Evolutionary conservation across 1,140 invertebrate genomes (phyloP).

Genomic region (Lucilia sericata): DNA sequence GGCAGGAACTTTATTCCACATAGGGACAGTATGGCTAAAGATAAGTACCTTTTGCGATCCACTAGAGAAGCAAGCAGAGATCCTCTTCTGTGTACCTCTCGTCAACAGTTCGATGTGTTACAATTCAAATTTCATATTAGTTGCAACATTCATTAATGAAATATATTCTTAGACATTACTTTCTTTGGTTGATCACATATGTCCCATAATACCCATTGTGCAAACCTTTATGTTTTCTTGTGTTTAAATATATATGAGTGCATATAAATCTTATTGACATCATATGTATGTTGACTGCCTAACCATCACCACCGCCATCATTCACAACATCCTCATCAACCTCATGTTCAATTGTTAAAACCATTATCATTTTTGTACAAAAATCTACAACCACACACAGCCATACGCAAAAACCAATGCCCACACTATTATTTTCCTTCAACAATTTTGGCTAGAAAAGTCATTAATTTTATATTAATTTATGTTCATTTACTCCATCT

Average conservation of each 20-base stretch:
- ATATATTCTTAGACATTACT: no score
- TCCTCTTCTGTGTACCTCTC: no score
- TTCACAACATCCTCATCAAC: background rate
- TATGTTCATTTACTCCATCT: background rate
- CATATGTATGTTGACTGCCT: slow-evolving; percentile 27
- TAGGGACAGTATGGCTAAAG: no score
- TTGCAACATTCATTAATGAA: no score
- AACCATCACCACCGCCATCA: background rate
- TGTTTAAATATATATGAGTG: background rate
- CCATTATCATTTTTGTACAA: background rate
- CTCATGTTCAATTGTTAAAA: background rate
- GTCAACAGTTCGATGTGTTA: no score
- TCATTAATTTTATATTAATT: slow-evolving; percentile 38
- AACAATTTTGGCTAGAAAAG: background rate
- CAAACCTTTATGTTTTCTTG: background rate
- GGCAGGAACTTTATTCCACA: no score
- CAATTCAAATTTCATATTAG: no score
- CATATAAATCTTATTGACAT: slow-evolving; percentile 11
- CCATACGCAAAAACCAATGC: no score
- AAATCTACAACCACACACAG: background rate
- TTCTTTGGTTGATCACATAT: no score
- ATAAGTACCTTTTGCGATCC: no score
- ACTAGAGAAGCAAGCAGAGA: no score
- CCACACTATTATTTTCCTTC: background rate
- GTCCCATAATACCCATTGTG: background rate